Percentiles rank a stretch among this genome's conserved stretches.
Evolutionary conservation across 2,797 vertebrate genomes (phyloP).

Genomic region (Sardinella longiceps): DNA sequence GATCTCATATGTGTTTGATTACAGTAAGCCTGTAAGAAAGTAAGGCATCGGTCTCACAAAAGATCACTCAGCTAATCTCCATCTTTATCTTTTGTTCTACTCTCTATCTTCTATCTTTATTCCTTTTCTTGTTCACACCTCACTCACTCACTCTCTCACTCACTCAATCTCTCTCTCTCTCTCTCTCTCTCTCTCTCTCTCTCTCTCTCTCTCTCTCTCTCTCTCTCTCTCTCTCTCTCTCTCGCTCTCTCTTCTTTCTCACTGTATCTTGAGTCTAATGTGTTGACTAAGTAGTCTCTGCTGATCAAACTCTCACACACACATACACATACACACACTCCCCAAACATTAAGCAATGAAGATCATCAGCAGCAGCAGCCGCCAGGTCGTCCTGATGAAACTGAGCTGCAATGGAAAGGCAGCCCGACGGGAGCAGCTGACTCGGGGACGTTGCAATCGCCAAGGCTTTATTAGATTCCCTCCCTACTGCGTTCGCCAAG

Average conservation of each 20-base stretch:
- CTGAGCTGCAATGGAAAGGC: neutral
- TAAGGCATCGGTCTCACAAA: no score
- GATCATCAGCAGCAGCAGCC: neutral
- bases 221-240: neutral
- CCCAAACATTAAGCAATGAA: neutral
- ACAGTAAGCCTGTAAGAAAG: no score
- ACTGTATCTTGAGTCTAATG: neutral
- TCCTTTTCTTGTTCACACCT: no score
- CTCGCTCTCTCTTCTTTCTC: neutral
- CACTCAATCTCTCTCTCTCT: no score
- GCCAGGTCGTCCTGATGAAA: constrained; percentile 1
- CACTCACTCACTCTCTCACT: neutral
- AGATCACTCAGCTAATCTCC: neutral
- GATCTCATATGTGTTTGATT: no score
- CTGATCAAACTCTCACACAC: neutral
- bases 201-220: neutral
- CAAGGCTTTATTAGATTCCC: neutral
- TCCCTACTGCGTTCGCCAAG: neutral
- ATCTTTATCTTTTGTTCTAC: neutral
- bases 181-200: constrained; percentile 7
- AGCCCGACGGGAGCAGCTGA: neutral
- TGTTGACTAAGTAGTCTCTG: neutral
- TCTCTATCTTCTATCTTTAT: neutral
- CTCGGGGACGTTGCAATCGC: neutral
- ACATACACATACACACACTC: no score